Conservation (phyloP, 2,113 vertebrate genomes). For the Rana temporaria region DNA sequence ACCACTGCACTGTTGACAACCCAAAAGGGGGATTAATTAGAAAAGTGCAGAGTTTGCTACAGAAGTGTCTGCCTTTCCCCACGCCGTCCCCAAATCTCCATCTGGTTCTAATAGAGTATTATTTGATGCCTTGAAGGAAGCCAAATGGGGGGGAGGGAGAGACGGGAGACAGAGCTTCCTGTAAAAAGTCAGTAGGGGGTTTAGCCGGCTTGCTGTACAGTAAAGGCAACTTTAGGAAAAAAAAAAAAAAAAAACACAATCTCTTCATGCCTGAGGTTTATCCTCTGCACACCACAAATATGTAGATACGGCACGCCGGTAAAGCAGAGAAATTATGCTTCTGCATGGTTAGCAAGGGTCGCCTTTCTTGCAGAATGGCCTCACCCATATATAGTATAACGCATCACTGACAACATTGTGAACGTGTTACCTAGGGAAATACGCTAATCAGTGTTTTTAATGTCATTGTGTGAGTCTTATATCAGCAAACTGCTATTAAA, state of each 20-base stretch:
- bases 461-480: too few relatives aligned
- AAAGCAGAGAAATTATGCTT: not conserved
- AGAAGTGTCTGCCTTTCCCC: slow-evolving; percentile 26
- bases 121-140: slow-evolving; percentile 50
- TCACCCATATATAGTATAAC: not conserved
- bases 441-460: too few relatives aligned
- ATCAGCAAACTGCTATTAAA: too few relatives aligned
- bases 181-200: slow-evolving; percentile 49
- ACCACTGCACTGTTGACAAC: not conserved
- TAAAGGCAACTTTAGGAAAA: slow-evolving; percentile 9
- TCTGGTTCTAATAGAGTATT: slow-evolving; percentile 56
- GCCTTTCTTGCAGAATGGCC: too few relatives aligned
- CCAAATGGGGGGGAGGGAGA: slow-evolving; percentile 33
- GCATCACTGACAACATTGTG: too few relatives aligned
- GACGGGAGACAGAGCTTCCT: slow-evolving; percentile 46
- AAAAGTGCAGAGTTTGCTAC: slow-evolving; percentile 39
- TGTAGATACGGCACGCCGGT: not conserved
- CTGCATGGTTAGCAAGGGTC: not conserved
- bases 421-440: too few relatives aligned
- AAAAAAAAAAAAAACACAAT: not conserved
- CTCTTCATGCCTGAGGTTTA: not conserved
- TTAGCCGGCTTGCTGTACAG: slow-evolving; percentile 7
- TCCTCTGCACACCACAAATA: not conserved
- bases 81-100: slow-evolving; percentile 50
- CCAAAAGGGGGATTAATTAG: not conserved